Conservation (phyloP, 2,888 invertebrate species). For the Sclerodermus sp. region DNA sequence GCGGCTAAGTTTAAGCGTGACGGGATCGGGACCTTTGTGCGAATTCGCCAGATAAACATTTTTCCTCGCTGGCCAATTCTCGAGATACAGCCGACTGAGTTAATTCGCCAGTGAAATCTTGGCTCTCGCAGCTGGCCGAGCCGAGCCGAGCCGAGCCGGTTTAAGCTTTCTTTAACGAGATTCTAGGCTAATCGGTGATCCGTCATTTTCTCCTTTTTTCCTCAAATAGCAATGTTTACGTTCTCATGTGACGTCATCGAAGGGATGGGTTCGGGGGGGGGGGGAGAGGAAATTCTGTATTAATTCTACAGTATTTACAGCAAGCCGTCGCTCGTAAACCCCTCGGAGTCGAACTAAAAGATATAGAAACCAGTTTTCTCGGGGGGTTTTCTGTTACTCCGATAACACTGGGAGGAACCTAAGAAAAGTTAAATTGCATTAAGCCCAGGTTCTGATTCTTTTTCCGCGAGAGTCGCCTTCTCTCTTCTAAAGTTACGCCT, state of each 20-base stretch:
- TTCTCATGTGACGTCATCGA: slow-evolving; percentile 48
- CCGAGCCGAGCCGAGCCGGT: too few species aligned
- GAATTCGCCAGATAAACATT: not conserved
- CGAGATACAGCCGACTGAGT: too few species aligned
- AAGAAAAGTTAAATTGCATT: not conserved
- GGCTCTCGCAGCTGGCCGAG: too few species aligned
- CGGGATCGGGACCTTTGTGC: not conserved
- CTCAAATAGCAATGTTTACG: too few species aligned
- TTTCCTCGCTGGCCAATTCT: not conserved
- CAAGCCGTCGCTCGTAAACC: slow-evolving; percentile 35
- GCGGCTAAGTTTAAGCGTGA: not conserved
- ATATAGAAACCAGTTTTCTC: slow-evolving; percentile 28
- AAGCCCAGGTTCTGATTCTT: slow-evolving; percentile 3
- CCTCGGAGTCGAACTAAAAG: slow-evolving; percentile 34
- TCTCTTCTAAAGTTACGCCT: not conserved
- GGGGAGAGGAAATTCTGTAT: too few species aligned
- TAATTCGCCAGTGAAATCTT: too few species aligned
- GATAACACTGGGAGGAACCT: not conserved
- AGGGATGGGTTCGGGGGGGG: too few species aligned
- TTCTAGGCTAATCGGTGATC: too few species aligned
- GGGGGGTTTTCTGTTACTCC: slow-evolving; percentile 4
- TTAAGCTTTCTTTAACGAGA: too few species aligned
- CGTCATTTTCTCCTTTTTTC: too few species aligned
- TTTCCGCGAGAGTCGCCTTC: not conserved
- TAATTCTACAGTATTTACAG: slow-evolving; percentile 41